phyloP scores from a whole-genome alignment of 2,113 vertebrate genomes.

The Diphyllodes magnificus region DNA sequence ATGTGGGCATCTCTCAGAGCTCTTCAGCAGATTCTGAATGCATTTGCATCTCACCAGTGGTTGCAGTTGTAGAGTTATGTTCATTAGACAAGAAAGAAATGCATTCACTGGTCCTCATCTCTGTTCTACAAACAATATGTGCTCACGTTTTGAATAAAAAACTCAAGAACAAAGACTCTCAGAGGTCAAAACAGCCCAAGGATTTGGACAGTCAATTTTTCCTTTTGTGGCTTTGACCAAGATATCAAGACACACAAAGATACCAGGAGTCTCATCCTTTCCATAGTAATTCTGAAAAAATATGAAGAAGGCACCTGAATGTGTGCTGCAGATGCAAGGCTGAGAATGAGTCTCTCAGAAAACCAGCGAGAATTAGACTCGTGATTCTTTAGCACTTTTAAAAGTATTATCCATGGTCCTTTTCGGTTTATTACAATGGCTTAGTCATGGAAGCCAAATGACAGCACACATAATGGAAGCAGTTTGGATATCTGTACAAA shows the following conservation, averaged over 20 bases:
- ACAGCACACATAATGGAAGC: background rate
- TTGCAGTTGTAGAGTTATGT: background rate
- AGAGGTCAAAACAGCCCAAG: background rate
- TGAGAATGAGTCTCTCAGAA: background rate
- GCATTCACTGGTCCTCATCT: background rate
- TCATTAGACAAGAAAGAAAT: background rate
- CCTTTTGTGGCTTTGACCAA: background rate
- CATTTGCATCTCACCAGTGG: background rate
- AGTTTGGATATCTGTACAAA: background rate
- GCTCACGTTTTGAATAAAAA: background rate
- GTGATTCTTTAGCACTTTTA: background rate
- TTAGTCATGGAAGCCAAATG: background rate
- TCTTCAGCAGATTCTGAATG: background rate
- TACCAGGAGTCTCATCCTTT: background rate
- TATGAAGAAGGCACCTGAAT: background rate
- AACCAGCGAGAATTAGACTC: background rate
- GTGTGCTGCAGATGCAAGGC: background rate
- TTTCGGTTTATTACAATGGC: background rate
- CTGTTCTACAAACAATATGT: background rate
- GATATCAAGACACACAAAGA: background rate
- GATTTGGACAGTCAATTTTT: background rate
- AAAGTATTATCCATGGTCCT: background rate
- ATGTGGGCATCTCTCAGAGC: background rate
- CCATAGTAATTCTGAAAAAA: background rate
- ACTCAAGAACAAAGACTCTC: background rate